phyloP scores from a whole-genome alignment of 1,140 invertebrate species.

The Heliconius congener region DNA sequence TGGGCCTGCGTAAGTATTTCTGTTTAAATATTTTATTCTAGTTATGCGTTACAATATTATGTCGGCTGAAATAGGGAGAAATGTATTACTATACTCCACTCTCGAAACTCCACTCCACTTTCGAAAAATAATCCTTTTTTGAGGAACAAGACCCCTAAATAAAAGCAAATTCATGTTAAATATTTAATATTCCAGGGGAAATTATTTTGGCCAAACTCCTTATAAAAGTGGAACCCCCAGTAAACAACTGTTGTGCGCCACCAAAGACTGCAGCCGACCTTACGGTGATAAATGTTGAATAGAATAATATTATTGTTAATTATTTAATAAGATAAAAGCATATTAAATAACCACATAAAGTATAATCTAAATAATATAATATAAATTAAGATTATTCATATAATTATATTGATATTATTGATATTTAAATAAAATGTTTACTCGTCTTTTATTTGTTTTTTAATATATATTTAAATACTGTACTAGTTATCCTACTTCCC shows the following conservation, averaged over 20 bases:
- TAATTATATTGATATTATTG: background rate
- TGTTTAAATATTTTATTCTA: background rate
- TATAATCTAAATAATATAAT: background rate
- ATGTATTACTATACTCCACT: too few relatives aligned
- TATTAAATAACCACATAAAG: background rate
- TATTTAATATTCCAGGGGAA: slow-evolving; percentile 50
- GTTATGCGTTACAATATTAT: too few relatives aligned
- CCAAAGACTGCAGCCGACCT: slow-evolving; percentile 40
- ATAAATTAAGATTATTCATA: too few relatives aligned
- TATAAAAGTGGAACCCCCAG: slow-evolving; percentile 40
- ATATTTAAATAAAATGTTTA: slow-evolving; percentile 7
- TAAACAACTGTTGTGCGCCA: slow-evolving; percentile 39
- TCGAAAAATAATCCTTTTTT: too few relatives aligned
- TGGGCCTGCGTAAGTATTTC: slow-evolving; percentile 56
- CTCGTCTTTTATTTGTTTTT: background rate
- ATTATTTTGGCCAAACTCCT: slow-evolving; percentile 47
- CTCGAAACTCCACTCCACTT: too few relatives aligned
- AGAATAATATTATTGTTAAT: too few relatives aligned
- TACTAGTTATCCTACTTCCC: too few relatives aligned
- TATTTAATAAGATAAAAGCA: background rate
- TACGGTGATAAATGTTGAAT: slow-evolving; percentile 42
- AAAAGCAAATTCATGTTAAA: background rate
- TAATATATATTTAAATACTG: too few relatives aligned
- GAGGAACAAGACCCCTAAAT: background rate
- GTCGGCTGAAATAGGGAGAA: too few relatives aligned